Percentiles rank a stretch among this genome's conserved stretches.
Evolutionary conservation across 2,888 invertebrate genomes (phyloP).

Genomic region (Thymelicus acteon): DNA sequence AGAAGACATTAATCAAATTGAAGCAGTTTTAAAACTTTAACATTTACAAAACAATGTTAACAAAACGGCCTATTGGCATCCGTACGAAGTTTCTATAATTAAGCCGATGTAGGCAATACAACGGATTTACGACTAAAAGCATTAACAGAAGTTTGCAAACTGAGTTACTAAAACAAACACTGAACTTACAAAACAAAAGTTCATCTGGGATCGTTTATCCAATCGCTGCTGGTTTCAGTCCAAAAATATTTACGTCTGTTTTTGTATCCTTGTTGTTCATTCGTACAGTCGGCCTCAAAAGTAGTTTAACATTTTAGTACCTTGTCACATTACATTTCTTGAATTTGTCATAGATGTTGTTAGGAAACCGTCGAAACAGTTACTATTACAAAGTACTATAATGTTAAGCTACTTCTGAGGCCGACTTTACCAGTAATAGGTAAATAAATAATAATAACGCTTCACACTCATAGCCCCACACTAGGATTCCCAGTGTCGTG

Average conservation of each 20-base stretch:
- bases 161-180: slow-evolving; percentile 29
- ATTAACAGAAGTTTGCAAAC: slow-evolving; percentile 25
- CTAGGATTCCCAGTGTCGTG: no score
- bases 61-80: slow-evolving; percentile 1
- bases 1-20: no score
- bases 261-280: not conserved
- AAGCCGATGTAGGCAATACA: slow-evolving; percentile 21
- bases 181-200: slow-evolving; percentile 24
- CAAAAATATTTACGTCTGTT: slow-evolving; percentile 17
- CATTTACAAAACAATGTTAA: not conserved
- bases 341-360: no score
- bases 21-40: not conserved
- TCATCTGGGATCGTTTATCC: slow-evolving; percentile 30
- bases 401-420: no score
- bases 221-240: slow-evolving; percentile 30
- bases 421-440: no score
- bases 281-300: no score
- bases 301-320: no score
- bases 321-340: no score
- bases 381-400: no score
- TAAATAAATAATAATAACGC: no score
- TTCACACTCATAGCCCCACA: no score
- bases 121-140: slow-evolving; percentile 28
- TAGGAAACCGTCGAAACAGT: no score
- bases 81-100: slow-evolving; percentile 11